Evolutionary conservation across 2,797 vertebrate species (phyloP).

Genomic region (Pseudochirops cupreus): DNA sequence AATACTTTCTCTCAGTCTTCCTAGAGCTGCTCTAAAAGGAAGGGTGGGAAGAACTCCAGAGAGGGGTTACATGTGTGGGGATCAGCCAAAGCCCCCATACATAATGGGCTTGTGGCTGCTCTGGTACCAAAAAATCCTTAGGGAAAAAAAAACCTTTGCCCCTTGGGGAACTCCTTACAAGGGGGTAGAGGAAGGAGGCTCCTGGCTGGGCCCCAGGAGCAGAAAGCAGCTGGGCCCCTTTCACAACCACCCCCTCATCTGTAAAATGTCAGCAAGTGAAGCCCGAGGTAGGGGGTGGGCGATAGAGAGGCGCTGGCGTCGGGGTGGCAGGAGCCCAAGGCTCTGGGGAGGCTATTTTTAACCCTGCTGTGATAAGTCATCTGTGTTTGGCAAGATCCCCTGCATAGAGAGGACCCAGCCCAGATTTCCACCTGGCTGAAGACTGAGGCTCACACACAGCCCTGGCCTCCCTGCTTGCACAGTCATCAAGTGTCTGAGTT

Average conservation of each 20-base stretch:
- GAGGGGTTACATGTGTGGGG: background rate
- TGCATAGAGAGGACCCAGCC: conserved; percentile 1
- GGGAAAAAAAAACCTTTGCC: conserved; percentile 29
- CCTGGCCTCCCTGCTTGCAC: background rate
- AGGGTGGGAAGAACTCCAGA: background rate
- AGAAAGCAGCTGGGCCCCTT: conserved; percentile 78
- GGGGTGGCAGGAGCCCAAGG: conserved; percentile 58
- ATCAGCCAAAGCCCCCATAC: background rate
- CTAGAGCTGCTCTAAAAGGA: background rate
- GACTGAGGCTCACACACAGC: background rate
- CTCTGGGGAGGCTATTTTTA: conserved; percentile 76
- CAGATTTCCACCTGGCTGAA: conserved; percentile 5
- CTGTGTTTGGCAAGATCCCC: conserved; percentile 51
- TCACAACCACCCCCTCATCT: conserved; percentile 73
- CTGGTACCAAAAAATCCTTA: background rate
- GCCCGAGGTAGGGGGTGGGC: conserved; percentile 56
- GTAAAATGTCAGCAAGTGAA: conserved; percentile 74
- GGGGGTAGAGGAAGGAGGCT: conserved; percentile 37
- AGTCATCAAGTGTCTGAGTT: background rate
- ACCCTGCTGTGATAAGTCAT: conserved; percentile 57
- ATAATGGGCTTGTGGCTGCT: background rate
- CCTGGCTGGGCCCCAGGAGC: conserved; percentile 56
- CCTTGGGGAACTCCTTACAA: conserved; percentile 38
- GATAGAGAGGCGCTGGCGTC: conserved; percentile 67
- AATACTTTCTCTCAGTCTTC: background rate